Evolutionary conservation across 1,140 invertebrate genomes (phyloP).

Genomic region (Chironomus striatipennis): DNA sequence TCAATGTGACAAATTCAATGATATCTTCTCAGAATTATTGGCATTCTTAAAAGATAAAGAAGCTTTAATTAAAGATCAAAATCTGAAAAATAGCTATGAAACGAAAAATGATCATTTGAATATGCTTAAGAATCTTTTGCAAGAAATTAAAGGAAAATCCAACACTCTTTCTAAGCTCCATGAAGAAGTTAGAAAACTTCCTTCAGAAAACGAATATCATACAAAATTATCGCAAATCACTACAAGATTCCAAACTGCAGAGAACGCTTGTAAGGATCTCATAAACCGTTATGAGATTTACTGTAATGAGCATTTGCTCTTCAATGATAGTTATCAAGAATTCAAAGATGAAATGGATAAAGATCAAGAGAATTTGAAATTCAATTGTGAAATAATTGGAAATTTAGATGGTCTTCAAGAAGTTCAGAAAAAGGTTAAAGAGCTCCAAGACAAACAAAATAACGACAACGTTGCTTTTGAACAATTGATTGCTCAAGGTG

Average conservation of each 20-base stretch:
- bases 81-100: constrained; percentile 73
- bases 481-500: constrained; percentile 75
- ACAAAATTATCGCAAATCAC: constrained; percentile 68
- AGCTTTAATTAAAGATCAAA: constrained; percentile 77
- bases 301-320: constrained; percentile 74
- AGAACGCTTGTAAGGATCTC: constrained; percentile 71
- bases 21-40: constrained; percentile 63
- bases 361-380: constrained; percentile 61
- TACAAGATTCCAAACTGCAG: constrained; percentile 76
- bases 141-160: constrained; percentile 62
- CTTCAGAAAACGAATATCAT: constrained; percentile 67
- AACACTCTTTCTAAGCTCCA: constrained; percentile 60
- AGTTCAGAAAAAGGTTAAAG: constrained; percentile 71
- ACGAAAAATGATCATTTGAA: constrained; percentile 73
- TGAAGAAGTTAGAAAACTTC: constrained; percentile 60
- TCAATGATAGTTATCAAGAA: constrained; percentile 67
- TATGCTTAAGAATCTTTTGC: constrained; percentile 64
- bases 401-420: constrained; percentile 78
- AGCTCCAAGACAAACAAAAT: constrained; percentile 69
- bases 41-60: constrained; percentile 81
- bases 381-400: constrained; percentile 76
- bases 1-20: constrained; percentile 72
- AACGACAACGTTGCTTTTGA: constrained; percentile 78
- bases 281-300: constrained; percentile 72
- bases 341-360: constrained; percentile 66